These are phyloP conservation scores for Halcyon malimbica DNA, from an alignment of 2,113 vertebrate genomes.

Conservation along the genomic window DNA sequence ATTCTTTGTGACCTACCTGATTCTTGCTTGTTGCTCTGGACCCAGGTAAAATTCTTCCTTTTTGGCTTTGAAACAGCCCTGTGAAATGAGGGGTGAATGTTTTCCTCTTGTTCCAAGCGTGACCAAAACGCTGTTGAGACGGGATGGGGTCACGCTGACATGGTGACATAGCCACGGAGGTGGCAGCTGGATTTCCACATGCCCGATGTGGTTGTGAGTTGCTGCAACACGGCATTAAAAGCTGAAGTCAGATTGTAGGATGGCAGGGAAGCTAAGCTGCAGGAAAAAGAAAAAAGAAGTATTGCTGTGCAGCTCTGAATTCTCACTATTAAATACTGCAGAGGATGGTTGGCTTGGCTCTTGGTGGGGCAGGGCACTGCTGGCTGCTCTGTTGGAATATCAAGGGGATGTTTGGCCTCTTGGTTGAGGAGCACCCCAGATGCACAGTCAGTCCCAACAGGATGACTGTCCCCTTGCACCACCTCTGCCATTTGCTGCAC, in stretches of 20 bases:
- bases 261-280: not conserved
- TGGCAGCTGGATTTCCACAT: not conserved
- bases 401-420: not conserved
- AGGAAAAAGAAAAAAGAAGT: not conserved
- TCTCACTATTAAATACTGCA: accelerated
- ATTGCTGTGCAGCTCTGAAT: accelerated
- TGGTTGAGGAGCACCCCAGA: not conserved
- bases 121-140: not conserved
- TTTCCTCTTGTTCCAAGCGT: not conserved
- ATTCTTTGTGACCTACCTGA: slow-evolving; percentile 93
- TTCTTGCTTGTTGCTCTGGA: slow-evolving; percentile 88
- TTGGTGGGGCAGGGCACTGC: not conserved
- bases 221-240: not conserved
- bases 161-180: too few relatives aligned
- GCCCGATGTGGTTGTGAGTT: not conserved
- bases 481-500: not conserved
- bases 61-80: not conserved
- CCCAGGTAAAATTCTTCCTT: slow-evolving; percentile 78
- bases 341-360: not conserved
- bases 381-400: not conserved
- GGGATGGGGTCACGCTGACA: not conserved
- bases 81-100: not conserved
- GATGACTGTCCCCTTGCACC: not conserved
- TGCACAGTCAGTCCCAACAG: not conserved
- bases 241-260: not conserved